phyloP scores from a whole-genome alignment of 2,113 vertebrate species.

The Triplophysa dalaica region DNA sequence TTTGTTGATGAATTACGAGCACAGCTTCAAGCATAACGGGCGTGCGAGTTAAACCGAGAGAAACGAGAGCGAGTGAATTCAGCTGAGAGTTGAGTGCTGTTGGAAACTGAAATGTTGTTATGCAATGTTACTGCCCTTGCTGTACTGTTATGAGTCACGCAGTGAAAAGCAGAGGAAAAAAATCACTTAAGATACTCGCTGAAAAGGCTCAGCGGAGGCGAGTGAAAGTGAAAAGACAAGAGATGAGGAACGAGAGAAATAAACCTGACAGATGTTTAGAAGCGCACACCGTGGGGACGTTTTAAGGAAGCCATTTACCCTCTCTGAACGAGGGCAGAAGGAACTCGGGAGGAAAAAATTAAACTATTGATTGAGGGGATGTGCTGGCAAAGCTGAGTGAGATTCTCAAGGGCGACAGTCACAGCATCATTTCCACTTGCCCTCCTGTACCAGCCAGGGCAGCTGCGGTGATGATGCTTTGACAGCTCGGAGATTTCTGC shows the following conservation, averaged over 20 bases:
- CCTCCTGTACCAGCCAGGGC: conserved; percentile 3
- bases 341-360: background rate
- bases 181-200: background rate
- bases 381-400: conserved; percentile 16
- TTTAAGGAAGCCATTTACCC: conserved; percentile 37
- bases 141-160: conserved; percentile 23
- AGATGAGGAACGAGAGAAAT: background rate
- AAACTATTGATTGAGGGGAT: background rate
- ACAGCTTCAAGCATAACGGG: background rate
- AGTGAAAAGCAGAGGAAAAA: background rate
- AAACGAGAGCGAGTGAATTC: conserved; percentile 15
- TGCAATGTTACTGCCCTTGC: conserved; percentile 23
- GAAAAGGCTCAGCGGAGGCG: background rate
- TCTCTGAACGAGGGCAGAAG: conserved; percentile 18
- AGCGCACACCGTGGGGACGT: conserved; percentile 34
- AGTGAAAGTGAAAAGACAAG: background rate
- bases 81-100: background rate
- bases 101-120: conserved; percentile 22
- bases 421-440: conserved; percentile 14
- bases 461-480: conserved; percentile 10
- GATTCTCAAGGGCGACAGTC: background rate
- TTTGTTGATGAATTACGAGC: conserved; percentile 48
- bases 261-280: conserved; percentile 4
- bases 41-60: background rate
- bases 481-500: conserved; percentile 30